A percentile compares a stretch with the other conserved stretches of the same genome.
Evolutionary conservation across 2,888 invertebrate species (phyloP).

Genomic region (Arrhopalites spinosus): DNA sequence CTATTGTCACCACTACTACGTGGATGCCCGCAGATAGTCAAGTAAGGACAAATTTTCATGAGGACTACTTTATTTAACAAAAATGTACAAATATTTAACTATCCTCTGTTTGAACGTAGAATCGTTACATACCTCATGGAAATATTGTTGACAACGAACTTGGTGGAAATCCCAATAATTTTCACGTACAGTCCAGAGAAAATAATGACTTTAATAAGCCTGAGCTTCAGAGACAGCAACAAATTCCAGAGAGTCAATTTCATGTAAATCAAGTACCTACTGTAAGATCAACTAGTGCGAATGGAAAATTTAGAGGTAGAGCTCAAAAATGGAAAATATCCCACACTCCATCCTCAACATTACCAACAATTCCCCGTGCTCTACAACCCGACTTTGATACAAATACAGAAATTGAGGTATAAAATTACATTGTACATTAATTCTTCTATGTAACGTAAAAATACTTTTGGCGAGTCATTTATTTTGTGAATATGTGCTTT

Average conservation of each 20-base stretch:
- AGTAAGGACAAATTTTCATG: too few relatives aligned
- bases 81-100: too few relatives aligned
- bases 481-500: constrained; percentile 26
- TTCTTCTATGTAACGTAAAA: too few relatives aligned
- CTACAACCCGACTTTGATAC: constrained; percentile 43
- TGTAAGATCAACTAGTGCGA: not conserved
- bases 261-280: too few relatives aligned
- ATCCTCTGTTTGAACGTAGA: not conserved
- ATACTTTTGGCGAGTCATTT: not conserved
- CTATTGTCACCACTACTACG: constrained; percentile 29
- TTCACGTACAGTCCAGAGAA: too few relatives aligned
- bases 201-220: not conserved
- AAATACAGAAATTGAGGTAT: constrained; percentile 29
- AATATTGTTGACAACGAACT: not conserved
- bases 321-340: not conserved
- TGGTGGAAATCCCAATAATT: not conserved
- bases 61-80: too few relatives aligned
- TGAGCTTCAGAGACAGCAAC: not conserved
- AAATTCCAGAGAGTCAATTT: not conserved
- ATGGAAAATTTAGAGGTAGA: not conserved
- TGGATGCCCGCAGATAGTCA: constrained; percentile 35
- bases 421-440: too few relatives aligned
- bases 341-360: not conserved
- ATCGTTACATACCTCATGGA: not conserved
- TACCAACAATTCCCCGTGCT: constrained; percentile 42